These are phyloP conservation scores for Tamandua tetradactyla DNA, from an alignment of 2,797 vertebrate genomes.

Conservation along the genomic window DNA sequence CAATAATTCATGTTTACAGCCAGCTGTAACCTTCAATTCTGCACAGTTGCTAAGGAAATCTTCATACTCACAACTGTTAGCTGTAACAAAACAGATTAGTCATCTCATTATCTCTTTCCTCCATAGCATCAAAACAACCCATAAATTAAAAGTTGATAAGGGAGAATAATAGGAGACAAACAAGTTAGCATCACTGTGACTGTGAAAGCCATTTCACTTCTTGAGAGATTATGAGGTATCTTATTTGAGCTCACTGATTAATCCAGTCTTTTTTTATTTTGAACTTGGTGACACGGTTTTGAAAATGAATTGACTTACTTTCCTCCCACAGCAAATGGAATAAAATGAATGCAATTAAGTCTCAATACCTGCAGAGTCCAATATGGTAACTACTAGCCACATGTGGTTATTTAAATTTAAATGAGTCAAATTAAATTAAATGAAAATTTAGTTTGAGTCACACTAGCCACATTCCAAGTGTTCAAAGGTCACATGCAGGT, in stretches of 20 bases:
- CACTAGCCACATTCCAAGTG: neutral
- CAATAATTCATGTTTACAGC: conserved; percentile 59
- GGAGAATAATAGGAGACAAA: too few species aligned
- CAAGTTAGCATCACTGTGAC: too few species aligned
- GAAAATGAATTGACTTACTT: neutral
- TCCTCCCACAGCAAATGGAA: neutral
- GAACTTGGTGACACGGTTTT: neutral
- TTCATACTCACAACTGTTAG: conserved; percentile 67
- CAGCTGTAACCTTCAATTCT: conserved; percentile 43
- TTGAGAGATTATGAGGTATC: neutral
- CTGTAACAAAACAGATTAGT: conserved; percentile 77
- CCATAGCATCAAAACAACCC: neutral
- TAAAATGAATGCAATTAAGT: neutral
- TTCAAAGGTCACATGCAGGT: neutral
- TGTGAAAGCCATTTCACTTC: neutral
- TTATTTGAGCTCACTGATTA: neutral
- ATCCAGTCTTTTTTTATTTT: neutral
- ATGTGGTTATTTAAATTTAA: neutral
- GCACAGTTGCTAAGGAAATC: conserved; percentile 71
- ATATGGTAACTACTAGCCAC: neutral
- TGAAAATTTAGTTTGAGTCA: neutral
- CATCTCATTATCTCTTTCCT: neutral
- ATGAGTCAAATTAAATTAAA: neutral
- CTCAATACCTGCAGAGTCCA: neutral
- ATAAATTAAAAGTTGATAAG: neutral